Conservation (phyloP, 2,113 vertebrate genomes). For the Halichoerus grypus region DNA sequence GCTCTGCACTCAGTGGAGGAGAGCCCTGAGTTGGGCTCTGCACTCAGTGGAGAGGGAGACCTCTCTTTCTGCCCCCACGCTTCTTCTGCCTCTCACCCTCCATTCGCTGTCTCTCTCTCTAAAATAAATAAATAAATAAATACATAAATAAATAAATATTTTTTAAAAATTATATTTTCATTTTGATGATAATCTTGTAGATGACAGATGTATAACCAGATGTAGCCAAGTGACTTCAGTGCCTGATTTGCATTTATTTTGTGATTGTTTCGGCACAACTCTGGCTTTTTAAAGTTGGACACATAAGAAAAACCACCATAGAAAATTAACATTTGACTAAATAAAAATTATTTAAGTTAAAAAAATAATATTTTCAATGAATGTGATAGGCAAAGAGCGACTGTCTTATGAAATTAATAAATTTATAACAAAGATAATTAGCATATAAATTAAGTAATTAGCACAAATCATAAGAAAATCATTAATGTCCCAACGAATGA, state of each 20-base stretch:
- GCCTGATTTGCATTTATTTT: constrained; percentile 1
- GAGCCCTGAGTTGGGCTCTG: not conserved
- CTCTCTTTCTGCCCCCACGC: not conserved
- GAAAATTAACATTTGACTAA: constrained; percentile 41
- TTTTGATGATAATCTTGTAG: not conserved
- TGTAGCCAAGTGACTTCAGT: not conserved
- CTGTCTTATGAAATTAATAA: not conserved
- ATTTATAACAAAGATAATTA: constrained; percentile 35
- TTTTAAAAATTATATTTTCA: not conserved
- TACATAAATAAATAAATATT: not conserved
- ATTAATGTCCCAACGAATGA: constrained; percentile 26
- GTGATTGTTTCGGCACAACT: not conserved
- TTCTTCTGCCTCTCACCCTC: not conserved
- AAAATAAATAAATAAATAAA: not conserved
- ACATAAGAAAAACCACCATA: not conserved
- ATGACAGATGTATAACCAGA: not conserved
- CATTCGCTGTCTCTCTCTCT: not conserved
- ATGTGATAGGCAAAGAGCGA: not conserved
- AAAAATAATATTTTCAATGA: not conserved
- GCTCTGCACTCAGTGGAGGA: not conserved
- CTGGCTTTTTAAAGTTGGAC: not conserved
- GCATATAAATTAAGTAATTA: not conserved
- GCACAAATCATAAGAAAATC: not conserved
- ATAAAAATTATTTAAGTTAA: constrained; percentile 35
- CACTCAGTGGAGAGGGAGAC: not conserved